Conservation (phyloP, 2,113 vertebrate genomes). For the Pelecanoides urinatrix region DNA sequence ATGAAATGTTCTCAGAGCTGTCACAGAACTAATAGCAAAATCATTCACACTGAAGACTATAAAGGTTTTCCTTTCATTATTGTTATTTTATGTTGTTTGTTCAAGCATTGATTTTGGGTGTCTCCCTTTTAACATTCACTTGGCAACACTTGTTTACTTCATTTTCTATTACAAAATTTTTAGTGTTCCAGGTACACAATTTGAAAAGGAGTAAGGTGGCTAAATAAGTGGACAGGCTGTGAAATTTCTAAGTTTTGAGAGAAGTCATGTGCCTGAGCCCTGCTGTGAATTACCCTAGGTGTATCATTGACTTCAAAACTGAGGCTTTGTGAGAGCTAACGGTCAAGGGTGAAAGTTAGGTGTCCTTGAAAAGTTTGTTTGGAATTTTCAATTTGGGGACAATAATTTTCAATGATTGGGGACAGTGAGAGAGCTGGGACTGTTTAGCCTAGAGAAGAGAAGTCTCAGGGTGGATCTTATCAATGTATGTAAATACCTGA, state of each 20-base stretch:
- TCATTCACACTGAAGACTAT: neutral
- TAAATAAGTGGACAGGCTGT: neutral
- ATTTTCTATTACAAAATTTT: neutral
- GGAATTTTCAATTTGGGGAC: neutral
- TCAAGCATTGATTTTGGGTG: neutral
- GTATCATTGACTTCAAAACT: neutral
- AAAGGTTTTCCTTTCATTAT: neutral
- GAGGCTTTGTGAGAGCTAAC: neutral
- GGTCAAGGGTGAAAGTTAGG: neutral
- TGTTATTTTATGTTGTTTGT: neutral
- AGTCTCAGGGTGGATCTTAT: neutral
- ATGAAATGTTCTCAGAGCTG: neutral
- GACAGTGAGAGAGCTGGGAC: neutral
- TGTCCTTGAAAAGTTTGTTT: neutral
- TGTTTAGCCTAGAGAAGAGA: neutral
- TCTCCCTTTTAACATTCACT: neutral
- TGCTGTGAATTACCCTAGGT: neutral
- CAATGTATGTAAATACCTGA: neutral
- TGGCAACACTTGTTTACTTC: neutral
- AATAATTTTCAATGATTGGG: neutral
- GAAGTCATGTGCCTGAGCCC: neutral
- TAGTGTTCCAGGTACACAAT: neutral
- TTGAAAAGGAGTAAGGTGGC: neutral
- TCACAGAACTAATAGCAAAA: neutral
- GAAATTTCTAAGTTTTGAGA: neutral